Conservation (phyloP, 2,797 vertebrate species). For the Dicrostonyx torquatus region DNA sequence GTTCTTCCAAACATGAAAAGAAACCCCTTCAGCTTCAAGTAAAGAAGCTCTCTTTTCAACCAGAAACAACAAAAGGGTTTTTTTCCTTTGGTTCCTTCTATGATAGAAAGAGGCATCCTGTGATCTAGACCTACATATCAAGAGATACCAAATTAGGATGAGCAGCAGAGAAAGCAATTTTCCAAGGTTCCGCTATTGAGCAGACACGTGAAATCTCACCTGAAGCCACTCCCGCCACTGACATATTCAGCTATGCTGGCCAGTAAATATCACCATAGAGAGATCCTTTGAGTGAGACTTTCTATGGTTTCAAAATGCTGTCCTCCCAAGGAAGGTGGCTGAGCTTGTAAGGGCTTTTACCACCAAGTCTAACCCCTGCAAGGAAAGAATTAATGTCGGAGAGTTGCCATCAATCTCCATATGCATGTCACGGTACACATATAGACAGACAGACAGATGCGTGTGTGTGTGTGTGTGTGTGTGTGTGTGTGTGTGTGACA, state of each 20-base stretch:
- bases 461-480: too few relatives aligned
- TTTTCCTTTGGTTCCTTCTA: neutral
- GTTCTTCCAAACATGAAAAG: conserved; percentile 1
- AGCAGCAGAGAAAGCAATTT: neutral
- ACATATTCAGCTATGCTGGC: neutral
- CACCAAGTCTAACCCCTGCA: neutral
- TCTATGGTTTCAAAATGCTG: neutral
- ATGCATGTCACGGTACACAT: neutral
- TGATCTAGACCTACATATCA: neutral
- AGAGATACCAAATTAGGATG: neutral
- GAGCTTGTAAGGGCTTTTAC: neutral
- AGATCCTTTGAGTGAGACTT: neutral
- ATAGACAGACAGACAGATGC: neutral
- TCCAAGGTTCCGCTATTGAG: neutral
- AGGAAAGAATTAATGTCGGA: neutral
- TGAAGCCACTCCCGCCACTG: neutral
- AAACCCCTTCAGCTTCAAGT: neutral
- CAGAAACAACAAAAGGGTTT: neutral
- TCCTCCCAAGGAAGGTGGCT: neutral
- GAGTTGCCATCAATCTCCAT: neutral
- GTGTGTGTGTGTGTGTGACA: too few relatives aligned
- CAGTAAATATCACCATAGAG: neutral
- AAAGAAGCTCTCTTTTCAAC: neutral
- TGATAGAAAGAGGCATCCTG: neutral
- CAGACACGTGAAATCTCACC: neutral